These are phyloP conservation scores for Erythrocercus mccallii DNA, from an alignment of 2,113 vertebrate genomes.

Conservation along the genomic window DNA sequence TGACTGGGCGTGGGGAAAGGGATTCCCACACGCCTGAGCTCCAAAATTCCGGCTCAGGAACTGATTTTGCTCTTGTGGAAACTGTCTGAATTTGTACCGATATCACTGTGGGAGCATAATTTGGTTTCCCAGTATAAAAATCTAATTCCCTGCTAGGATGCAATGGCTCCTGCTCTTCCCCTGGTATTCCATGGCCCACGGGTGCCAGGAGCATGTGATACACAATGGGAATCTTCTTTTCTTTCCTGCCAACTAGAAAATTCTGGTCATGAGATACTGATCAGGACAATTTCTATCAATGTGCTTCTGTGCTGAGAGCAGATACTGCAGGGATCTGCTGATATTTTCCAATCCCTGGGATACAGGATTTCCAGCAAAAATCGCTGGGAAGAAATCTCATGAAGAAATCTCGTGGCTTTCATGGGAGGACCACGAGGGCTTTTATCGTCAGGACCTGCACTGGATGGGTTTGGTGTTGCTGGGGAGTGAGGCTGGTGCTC, in stretches of 20 bases:
- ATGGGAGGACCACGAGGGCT: neutral
- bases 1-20: neutral
- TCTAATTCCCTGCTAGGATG: neutral
- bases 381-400: neutral
- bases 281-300: neutral
- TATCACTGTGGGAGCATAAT: neutral
- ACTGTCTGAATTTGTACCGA: neutral
- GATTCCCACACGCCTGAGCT: neutral
- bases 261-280: neutral
- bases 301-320: neutral
- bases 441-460: slow-evolving; percentile 12
- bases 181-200: neutral
- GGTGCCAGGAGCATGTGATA: neutral
- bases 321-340: neutral
- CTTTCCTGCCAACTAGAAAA: neutral
- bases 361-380: neutral
- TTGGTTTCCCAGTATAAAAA: neutral
- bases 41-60: neutral
- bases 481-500: neutral
- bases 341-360: neutral
- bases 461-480: neutral
- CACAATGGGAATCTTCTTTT: neutral
- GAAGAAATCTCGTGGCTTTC: neutral
- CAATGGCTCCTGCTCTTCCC: neutral
- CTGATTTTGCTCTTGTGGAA: neutral